Evolutionary conservation across 2,888 invertebrate genomes (phyloP).

Genomic region (Tupiocoris notatus): DNA sequence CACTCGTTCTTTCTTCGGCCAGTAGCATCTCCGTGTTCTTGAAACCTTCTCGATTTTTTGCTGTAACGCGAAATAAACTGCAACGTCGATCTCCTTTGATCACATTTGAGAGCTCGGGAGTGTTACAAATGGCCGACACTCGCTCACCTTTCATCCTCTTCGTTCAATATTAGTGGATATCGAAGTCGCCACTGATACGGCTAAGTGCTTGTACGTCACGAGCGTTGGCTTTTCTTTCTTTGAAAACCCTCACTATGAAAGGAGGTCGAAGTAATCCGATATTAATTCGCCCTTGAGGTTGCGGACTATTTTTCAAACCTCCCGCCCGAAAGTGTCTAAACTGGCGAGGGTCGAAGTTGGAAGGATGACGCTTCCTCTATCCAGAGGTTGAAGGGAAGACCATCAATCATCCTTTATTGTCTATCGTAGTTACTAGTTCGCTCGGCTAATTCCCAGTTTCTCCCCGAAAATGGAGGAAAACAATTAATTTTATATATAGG

Average conservation of each 20-base stretch:
- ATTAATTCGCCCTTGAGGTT: slow-evolving; percentile 22
- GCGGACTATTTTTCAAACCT: slow-evolving; percentile 23
- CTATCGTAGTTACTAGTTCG: neutral
- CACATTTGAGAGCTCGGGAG: no score
- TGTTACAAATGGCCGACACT: no score
- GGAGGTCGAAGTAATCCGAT: slow-evolving; percentile 5
- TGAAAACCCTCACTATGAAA: neutral
- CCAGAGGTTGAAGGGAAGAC: neutral
- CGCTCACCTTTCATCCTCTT: no score
- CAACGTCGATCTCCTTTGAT: no score
- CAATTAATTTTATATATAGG: no score
- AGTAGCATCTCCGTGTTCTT: no score
- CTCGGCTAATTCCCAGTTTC: neutral
- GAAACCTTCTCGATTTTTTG: no score
- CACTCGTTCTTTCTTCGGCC: no score
- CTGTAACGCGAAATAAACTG: no score
- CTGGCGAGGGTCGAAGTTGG: neutral
- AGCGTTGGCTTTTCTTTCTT: slow-evolving; percentile 19
- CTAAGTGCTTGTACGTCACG: slow-evolving; percentile 30
- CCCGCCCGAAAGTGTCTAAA: neutral
- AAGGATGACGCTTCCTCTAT: neutral
- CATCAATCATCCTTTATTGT: slow-evolving; percentile 10
- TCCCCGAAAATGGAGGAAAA: no score
- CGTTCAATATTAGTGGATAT: no score
- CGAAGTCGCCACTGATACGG: no score